Base-by-base conservation (phyloP, 2,888 invertebrate genomes). In the Eurytoma californica region DNA sequence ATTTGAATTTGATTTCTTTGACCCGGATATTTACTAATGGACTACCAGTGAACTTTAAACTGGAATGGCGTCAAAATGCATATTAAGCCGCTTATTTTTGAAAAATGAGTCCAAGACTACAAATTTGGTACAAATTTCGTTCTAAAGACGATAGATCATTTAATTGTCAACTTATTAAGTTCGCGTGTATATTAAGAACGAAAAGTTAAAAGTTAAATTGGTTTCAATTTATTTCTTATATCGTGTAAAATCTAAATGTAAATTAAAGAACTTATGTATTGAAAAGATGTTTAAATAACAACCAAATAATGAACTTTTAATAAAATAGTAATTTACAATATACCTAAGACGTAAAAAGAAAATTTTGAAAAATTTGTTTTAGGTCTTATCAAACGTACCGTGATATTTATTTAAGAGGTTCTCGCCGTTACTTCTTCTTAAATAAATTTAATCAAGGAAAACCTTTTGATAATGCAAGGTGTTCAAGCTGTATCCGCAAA, bases 1-100 rank as follows among this genome's bases (percentile, higher is more conserved):
- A 80, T 80, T 80, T 78, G 66, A 77, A 75, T 78, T 80, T 74
- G 66, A 80, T 80, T 78, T 78, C 74, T 77, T 78, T 78, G 72
- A 80, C 77, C 80, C 58, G 61, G 63, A 77, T 77, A 24, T 69
- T 60, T 77, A 39, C 39, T 39, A 74, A 80, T 77, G 74, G 65
- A 70, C 73, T 24, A 60, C 28, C 49, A 28, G 74, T 55, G 67
- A 80, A 80, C 69, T 74, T 74, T 61, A 66, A 70, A 70, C 69
- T 60, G 28, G 53, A 53, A 57, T 65, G 20, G 65, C 51, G 58
- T 69, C 69, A 58, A 70, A 79, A 63, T 74, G 60, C 39, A 18
- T 30, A 77, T 61, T 61, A 61, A 61, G 55, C 30, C 30, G 49
- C 30, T 63, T 57, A 24, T 55, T 73, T 78, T 55, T 13, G 18